These are phyloP conservation scores for Petrolisthes cinctipes DNA, from an alignment of 2,888 invertebrate genomes.

Conservation along the genomic window DNA sequence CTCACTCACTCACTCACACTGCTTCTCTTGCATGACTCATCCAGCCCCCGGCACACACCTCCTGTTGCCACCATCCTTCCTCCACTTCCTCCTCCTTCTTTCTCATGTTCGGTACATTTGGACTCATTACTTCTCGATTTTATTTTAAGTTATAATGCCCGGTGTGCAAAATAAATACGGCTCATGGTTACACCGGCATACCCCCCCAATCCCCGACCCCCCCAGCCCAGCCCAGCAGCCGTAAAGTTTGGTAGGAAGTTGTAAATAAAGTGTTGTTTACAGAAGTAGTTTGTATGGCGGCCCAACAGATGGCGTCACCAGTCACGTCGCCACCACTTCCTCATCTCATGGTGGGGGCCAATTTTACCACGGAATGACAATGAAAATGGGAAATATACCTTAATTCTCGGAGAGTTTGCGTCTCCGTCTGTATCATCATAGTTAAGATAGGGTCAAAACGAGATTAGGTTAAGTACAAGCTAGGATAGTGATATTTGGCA, in stretches of 20 bases:
- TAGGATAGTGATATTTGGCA: neutral
- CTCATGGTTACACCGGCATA: too few species aligned
- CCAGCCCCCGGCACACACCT: slow-evolving; percentile 17
- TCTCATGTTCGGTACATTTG: neutral
- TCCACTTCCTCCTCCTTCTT: neutral
- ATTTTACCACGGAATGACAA: neutral
- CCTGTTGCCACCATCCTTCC: slow-evolving; percentile 47
- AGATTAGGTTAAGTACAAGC: neutral
- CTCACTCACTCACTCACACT: slow-evolving; percentile 2
- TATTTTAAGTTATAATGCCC: too few species aligned
- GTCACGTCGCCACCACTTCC: neutral
- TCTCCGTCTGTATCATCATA: neutral
- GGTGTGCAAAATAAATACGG: too few species aligned
- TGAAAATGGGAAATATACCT: neutral
- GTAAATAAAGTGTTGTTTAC: slow-evolving; percentile 42
- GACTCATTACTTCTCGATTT: too few species aligned
- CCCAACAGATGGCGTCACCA: slow-evolving; percentile 40
- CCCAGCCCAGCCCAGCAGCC: neutral
- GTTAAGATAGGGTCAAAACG: neutral
- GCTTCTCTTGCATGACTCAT: slow-evolving; percentile 47
- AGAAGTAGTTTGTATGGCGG: slow-evolving; percentile 38
- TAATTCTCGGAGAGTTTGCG: neutral
- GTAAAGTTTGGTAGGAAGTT: neutral
- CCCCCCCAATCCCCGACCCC: too few species aligned
- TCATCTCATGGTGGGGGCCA: neutral